Percentiles rank a stretch among this genome's conserved stretches.
Evolutionary conservation across 2,797 vertebrate genomes (phyloP).

Genomic region (Pteropus rufus): DNA sequence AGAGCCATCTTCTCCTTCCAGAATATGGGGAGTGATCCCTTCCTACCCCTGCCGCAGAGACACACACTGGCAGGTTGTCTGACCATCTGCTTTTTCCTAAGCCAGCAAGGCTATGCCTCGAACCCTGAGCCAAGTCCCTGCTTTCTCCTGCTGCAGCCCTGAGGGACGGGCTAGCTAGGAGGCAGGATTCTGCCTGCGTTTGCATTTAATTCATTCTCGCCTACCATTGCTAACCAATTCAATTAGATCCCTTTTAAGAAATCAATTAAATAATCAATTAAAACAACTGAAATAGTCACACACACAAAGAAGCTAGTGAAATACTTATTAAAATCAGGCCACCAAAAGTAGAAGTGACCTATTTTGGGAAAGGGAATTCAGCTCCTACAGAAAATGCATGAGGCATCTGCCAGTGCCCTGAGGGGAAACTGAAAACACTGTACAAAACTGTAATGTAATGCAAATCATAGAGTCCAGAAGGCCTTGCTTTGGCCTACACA

Average conservation of each 20-base stretch:
- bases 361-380: constrained; percentile 47
- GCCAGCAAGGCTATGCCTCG: background rate
- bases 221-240: constrained; percentile 48
- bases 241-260: constrained; percentile 66
- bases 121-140: background rate
- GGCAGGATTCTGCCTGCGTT: background rate
- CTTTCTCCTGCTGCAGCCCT: background rate
- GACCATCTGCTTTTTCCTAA: constrained; percentile 32
- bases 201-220: constrained; percentile 37
- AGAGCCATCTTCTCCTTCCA: constrained; percentile 48
- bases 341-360: constrained; percentile 29
- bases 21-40: background rate
- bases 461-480: background rate
- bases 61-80: background rate
- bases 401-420: background rate
- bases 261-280: constrained; percentile 74
- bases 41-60: background rate
- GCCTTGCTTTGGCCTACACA: background rate
- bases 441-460: background rate
- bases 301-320: constrained; percentile 18
- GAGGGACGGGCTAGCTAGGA: background rate
- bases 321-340: constrained; percentile 41
- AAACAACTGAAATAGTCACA: constrained; percentile 56
- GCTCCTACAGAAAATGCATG: background rate
- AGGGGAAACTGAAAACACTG: background rate